Conservation (phyloP, 2,797 vertebrate species). For the Mastacembelus armatus region DNA sequence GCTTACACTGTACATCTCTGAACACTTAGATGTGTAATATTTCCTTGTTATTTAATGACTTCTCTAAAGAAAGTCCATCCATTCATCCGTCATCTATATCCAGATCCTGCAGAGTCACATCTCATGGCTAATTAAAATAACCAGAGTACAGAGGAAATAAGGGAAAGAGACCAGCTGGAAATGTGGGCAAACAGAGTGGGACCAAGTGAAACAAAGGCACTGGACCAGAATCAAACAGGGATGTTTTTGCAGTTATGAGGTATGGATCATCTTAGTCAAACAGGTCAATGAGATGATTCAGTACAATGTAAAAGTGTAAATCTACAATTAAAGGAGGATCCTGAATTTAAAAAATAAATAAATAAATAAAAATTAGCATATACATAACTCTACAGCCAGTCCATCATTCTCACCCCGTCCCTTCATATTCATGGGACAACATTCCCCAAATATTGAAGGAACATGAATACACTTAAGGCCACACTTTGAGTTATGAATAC, state of each 20-base stretch:
- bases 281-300: not conserved
- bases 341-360: no score
- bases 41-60: no score
- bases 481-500: conserved; percentile 44
- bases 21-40: no score
- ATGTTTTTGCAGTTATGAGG: not conserved
- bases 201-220: no score
- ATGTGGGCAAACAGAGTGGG: no score
- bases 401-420: conserved; percentile 12
- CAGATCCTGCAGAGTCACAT: no score
- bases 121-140: not conserved
- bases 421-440: conserved; percentile 31
- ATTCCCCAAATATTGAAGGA: conserved; percentile 48
- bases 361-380: not conserved
- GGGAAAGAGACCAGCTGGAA: not conserved
- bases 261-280: not conserved
- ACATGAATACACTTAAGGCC: conserved; percentile 59
- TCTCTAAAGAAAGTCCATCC: no score
- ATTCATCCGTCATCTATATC: no score
- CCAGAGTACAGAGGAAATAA: not conserved
- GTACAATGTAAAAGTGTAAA: not conserved
- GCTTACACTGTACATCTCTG: no score
- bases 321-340: not conserved
- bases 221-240: no score
- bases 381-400: not conserved